Base-by-base conservation (phyloP, 1,140 invertebrate species). In the Bombus turneri region DNA sequence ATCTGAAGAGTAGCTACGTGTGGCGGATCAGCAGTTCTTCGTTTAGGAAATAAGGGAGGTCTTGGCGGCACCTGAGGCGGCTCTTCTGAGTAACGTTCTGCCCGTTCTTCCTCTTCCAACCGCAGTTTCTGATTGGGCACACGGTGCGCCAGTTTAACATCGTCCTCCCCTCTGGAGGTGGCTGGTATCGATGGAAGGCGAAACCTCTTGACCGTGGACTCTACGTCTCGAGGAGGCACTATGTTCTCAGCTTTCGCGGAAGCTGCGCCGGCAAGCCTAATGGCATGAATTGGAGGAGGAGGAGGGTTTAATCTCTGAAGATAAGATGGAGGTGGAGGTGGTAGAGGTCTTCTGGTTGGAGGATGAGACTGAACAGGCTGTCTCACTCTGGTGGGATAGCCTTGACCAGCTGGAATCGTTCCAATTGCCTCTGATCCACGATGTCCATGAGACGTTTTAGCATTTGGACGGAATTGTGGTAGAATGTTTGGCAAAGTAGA, bases 391-490 rank as follows among this genome's bases (percentile, higher is more conserved):
- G 78, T 47, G 0, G 91, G 79, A 22, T 87, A 92, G 37, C 79
- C 0, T n/a, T 91, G 91, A 8, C 90, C 75, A 9, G 92, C 94
- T 1, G 93, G 90, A 28, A 95, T 89, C 9, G 95, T 95, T 18
- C 95, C 95, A 28, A 95, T 93, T 1, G 90, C 84, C 2, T 95
- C 95, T 4, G 95, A 87, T 10, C 92, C 93, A 37, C 93, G 92
- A 84, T 96, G 96, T 2, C 95, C 95, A 34, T 95, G 94, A 0
- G 96, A 96, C 5, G 96, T 93, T 88, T 96, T 96, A 1, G 96
- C 96, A 86, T 97, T 97, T 0, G 97, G 97, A 75, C 97, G 94
- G 81, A 97, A 97, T 89, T 97, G 97, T 0, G 97, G 97, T 57
- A 97, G 88, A 87, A 97, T 97, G 87, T 97, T 97, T 1, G 97